Evolutionary conservation across 2,888 invertebrate genomes (phyloP).

Genomic region (Dichetophora obliterata): DNA sequence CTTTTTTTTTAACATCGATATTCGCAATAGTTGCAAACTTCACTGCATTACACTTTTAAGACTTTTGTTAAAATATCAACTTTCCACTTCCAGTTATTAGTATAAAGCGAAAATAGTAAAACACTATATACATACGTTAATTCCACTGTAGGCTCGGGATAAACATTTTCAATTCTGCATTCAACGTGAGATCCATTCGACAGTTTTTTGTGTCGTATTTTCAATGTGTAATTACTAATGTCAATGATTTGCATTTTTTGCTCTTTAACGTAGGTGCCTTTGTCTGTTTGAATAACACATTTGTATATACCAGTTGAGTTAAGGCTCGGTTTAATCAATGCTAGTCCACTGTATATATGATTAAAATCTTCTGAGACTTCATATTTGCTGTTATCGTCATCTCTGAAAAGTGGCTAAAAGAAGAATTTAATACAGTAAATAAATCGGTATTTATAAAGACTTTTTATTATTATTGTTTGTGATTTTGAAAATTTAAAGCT

Average conservation of each 20-base stretch:
- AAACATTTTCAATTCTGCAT: conserved; percentile 11
- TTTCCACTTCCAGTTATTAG: too few relatives aligned
- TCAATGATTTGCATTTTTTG: conserved; percentile 21
- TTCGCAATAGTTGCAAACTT: too few relatives aligned
- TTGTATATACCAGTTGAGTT: conserved; percentile 13
- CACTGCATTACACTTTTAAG: too few relatives aligned
- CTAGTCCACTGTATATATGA: not conserved
- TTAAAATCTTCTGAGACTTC: conserved; percentile 1
- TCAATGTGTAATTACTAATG: not conserved
- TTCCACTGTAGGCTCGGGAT: conserved; percentile 2
- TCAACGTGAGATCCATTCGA: not conserved
- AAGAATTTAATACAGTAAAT: not conserved
- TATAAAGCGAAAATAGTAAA: too few relatives aligned
- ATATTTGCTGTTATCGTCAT: not conserved
- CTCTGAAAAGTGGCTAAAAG: conserved; percentile 13
- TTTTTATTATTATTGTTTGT: too few relatives aligned
- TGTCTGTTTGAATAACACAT: conserved; percentile 4
- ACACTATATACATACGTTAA: not conserved
- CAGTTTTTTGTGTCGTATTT: not conserved
- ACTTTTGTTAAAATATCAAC: too few relatives aligned
- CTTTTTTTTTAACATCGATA: too few relatives aligned
- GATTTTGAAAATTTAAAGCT: too few relatives aligned
- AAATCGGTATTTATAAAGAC: too few relatives aligned
- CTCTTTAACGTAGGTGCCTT: not conserved
- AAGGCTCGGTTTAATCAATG: not conserved